Evolutionary conservation across 2,888 invertebrate genomes (phyloP).

Genomic region (Parnassius smintheus): DNA sequence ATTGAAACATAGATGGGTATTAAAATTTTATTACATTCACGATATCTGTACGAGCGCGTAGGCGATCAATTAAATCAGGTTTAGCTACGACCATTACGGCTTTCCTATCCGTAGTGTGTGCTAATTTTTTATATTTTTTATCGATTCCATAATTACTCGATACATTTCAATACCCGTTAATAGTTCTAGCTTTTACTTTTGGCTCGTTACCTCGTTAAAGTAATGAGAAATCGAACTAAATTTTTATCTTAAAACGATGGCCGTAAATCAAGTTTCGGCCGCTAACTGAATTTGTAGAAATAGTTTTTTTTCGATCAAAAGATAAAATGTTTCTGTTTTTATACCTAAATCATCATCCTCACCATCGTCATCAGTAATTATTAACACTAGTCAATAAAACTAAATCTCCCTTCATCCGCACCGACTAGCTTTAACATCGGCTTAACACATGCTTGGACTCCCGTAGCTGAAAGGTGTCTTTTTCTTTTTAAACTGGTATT

Average conservation of each 20-base stretch:
- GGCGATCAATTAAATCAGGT: conserved; percentile 33
- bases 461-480: too few species aligned
- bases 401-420: too few species aligned
- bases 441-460: too few species aligned
- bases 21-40: conserved; percentile 38
- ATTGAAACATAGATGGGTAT: conserved; percentile 39
- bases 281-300: conserved; percentile 4
- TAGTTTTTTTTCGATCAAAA: background rate
- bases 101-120: conserved; percentile 28
- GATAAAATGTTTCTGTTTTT: too few species aligned
- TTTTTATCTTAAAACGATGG: conserved; percentile 12
- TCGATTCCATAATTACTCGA: conserved; percentile 29
- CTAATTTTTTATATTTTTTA: conserved; percentile 27
- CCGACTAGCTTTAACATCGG: too few species aligned
- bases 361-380: too few species aligned
- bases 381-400: too few species aligned
- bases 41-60: conserved; percentile 32
- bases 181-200: conserved; percentile 28
- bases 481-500: too few species aligned
- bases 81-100: conserved; percentile 26
- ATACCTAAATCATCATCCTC: too few species aligned
- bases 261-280: background rate
- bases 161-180: conserved; percentile 25
- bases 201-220: conserved; percentile 18
- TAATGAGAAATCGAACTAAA: conserved; percentile 17